Evolutionary conservation across 2,797 vertebrate species (phyloP), one percentile per base, ranked within the genome.

Genomic region (Schizothorax lantsangensis): DNA sequence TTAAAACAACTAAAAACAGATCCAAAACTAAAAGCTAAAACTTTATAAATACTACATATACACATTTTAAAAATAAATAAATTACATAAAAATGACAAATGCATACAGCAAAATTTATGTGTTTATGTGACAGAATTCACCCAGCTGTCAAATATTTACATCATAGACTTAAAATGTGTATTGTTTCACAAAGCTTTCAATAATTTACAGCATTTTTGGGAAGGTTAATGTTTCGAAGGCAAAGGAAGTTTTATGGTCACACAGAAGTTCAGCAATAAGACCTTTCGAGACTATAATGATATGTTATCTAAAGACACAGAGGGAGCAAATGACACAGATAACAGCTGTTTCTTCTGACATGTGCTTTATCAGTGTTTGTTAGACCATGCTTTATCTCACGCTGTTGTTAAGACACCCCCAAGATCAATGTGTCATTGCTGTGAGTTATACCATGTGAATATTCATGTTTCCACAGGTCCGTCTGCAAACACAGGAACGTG

Each of bases 401-500:
- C 2, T 38, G 17, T 30, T 64, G 14, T 43, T 45, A 26, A 64
- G 54, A 45, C 57, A 11, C 40, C 8, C 8, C 54, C 40, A 4
- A 52, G 72, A 84, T 66, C 3, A 66, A 49, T 36, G 43, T 49
- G 57, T 64, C 26, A 26, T 14, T 72, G 38, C 49, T 64, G 72
- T 36, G 36, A 11, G 33, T 11, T 10, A 74, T 11, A 33, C 19
- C 21, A 47, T 89, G 43, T 66, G 2, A 78, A 5, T 74, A 1
- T 80, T 59, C 17, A 49, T 90, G 52, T 87, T 68, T 83, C 23
- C 40, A 47, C 88, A 96, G 96, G 95, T 96, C 81, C 93, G 95
- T 62, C 93, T 96, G 5, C 95, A 96, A 88, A 96, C 95, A 1
- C 95, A 96, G 83, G 92, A 92, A 78, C 69, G 84, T 79, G 92